Evolutionary conservation across 1,140 invertebrate species (phyloP).

Genomic region (Macrotrachela quadricornifera): DNA sequence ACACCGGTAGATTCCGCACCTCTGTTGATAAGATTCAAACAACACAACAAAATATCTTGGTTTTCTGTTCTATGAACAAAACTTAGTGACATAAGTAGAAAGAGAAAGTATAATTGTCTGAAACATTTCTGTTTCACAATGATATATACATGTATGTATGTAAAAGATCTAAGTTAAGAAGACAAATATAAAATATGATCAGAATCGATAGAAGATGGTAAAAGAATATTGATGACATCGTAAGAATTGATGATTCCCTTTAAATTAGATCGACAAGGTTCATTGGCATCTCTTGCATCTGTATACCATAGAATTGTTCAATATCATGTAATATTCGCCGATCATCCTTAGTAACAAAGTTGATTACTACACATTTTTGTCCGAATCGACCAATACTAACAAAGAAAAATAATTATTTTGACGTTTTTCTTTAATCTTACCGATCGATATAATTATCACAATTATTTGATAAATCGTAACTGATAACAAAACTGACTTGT

Average conservation of each 20-base stretch:
- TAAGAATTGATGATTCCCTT: neutral
- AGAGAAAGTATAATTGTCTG: too few species aligned
- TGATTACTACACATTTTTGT: constrained; percentile 97
- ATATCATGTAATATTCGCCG: constrained; percentile 79
- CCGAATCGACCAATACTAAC: constrained; percentile 96
- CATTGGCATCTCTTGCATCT: constrained; percentile 96
- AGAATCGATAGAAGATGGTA: too few species aligned
- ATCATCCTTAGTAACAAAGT: constrained; percentile 90
- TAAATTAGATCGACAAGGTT: constrained; percentile 43
- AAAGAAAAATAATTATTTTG: constrained; percentile 13
- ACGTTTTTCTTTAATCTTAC: neutral
- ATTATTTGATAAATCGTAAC: constrained; percentile 92
- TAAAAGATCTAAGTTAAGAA: too few species aligned
- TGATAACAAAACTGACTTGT: constrained; percentile 93
- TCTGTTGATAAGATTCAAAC: too few species aligned
- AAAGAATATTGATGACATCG: too few species aligned
- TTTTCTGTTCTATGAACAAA: too few species aligned
- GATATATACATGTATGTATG: too few species aligned
- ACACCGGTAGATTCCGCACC: too few species aligned
- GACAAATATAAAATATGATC: too few species aligned
- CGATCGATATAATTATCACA: constrained; percentile 90
- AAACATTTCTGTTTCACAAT: too few species aligned
- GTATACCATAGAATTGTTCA: constrained; percentile 90
- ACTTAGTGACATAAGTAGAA: too few species aligned
- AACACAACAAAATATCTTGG: too few species aligned